These are phyloP conservation scores for Chanos chanos DNA, from an alignment of 2,797 vertebrate species.

Conservation along the genomic window DNA sequence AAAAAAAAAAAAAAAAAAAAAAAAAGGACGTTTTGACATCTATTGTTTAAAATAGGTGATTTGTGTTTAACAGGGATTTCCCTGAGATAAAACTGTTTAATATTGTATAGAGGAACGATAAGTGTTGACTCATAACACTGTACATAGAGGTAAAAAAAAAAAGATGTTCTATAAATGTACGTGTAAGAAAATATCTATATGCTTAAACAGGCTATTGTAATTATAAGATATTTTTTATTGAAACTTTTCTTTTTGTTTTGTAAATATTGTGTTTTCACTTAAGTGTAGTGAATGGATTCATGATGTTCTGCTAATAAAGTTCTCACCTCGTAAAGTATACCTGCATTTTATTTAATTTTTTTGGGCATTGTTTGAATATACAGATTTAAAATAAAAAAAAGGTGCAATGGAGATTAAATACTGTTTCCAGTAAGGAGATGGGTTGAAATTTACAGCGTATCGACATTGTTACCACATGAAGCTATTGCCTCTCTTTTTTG, in stretches of 20 bases:
- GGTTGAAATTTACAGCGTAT: too few species aligned
- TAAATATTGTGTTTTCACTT: slow-evolving; percentile 91
- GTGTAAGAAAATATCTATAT: slow-evolving; percentile 92
- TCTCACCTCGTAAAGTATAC: slow-evolving; percentile 57
- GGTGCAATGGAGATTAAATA: too few species aligned
- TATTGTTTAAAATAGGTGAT: slow-evolving; percentile 99
- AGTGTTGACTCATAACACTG: slow-evolving; percentile 89
- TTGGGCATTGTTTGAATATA: slow-evolving; percentile 13
- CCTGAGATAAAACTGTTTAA: slow-evolving; percentile 88
- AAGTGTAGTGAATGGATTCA: slow-evolving; percentile 68
- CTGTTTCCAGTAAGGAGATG: too few species aligned
- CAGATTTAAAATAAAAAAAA: too few species aligned
- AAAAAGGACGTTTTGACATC: slow-evolving; percentile 88
- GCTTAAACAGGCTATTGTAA: slow-evolving; percentile 99
- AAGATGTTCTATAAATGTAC: slow-evolving; percentile 94
- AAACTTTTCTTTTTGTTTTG: slow-evolving; percentile 87
- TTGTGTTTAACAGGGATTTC: slow-evolving; percentile 86
- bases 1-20: slow-evolving; percentile 73
- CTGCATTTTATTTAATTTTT: slow-evolving; percentile 16
- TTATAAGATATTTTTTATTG: slow-evolving; percentile 99
- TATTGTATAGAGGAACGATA: slow-evolving; percentile 90
- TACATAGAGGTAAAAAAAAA: slow-evolving; percentile 89
- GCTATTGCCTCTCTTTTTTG: too few species aligned
- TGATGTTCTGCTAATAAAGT: slow-evolving; percentile 70
- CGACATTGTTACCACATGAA: too few species aligned